Evolutionary conservation across 37 sponge, comb jelly and placozoan genomes (phyloP).

Genomic region (Beroe forskalii): DNA sequence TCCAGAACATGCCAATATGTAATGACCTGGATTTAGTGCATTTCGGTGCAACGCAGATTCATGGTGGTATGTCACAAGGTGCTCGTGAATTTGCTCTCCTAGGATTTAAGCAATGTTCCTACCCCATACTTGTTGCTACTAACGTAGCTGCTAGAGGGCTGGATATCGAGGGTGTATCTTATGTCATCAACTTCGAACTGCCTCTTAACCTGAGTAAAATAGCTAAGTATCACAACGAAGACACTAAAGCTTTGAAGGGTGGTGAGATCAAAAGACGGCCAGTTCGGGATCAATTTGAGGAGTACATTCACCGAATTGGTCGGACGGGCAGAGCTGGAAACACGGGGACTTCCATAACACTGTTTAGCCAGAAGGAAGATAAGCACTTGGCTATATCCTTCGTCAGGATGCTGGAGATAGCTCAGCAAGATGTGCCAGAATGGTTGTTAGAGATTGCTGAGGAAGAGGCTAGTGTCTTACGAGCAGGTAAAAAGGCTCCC

Average conservation of each 20-base stretch:
- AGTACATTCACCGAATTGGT: slow-evolving; percentile 98
- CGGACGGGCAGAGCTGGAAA: slow-evolving; percentile 95
- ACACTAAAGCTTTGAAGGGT: slow-evolving; percentile 17
- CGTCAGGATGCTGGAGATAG: slow-evolving; percentile 81
- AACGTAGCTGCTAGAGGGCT: slow-evolving; percentile 94
- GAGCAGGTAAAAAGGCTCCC: neutral
- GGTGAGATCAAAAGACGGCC: slow-evolving; percentile 76
- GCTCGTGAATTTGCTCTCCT: slow-evolving; percentile 84
- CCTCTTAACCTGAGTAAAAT: slow-evolving; percentile 65
- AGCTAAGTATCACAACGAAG: neutral
- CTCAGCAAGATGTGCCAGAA: slow-evolving; percentile 85
- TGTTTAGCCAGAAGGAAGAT: slow-evolving; percentile 80
- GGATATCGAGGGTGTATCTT: slow-evolving; percentile 91
- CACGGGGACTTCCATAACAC: slow-evolving; percentile 84
- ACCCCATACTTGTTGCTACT: slow-evolving; percentile 84
- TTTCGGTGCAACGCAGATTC: slow-evolving; percentile 81
- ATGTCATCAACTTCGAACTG: slow-evolving; percentile 93
- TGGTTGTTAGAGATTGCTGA: slow-evolving; percentile 85
- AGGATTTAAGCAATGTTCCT: slow-evolving; percentile 76
- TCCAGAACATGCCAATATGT: neutral
- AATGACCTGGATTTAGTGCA: slow-evolving; percentile 55
- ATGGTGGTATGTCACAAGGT: slow-evolving; percentile 90
- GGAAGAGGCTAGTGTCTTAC: neutral
- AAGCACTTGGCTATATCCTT: slow-evolving; percentile 76
- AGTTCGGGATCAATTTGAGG: slow-evolving; percentile 72